Conservation (phyloP, 2,113 vertebrate genomes). For the Hypocryptadius cinnamomeus region DNA sequence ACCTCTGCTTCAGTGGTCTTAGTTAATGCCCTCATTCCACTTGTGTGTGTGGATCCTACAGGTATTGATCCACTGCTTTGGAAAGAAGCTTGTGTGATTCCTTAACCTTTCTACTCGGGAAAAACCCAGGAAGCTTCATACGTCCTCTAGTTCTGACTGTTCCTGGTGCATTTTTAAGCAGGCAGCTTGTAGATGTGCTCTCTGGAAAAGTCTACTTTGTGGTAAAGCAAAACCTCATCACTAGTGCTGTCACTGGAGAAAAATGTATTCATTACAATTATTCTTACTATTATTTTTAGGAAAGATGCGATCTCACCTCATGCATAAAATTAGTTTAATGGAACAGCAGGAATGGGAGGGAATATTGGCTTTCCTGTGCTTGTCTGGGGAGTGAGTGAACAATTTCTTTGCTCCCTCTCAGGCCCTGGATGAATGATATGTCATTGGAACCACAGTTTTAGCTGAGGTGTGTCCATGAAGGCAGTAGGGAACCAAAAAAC, state of each 20-base stretch:
- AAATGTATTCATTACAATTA: conserved; percentile 35
- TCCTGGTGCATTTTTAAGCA: background rate
- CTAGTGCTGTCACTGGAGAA: conserved; percentile 22
- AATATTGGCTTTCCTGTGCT: conserved; percentile 7
- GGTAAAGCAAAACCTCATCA: conserved; percentile 4
- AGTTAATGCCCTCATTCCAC: background rate
- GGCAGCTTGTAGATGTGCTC: background rate
- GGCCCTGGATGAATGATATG: background rate
- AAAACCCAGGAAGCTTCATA: background rate
- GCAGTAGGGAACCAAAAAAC: background rate
- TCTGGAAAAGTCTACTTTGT: background rate
- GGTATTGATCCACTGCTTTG: rapidly evolving
- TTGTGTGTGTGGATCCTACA: background rate
- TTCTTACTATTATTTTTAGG: conserved; percentile 14
- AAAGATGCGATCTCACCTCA: conserved; percentile 39
- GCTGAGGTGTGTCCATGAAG: background rate
- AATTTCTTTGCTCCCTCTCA: conserved; percentile 5
- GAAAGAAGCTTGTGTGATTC: background rate
- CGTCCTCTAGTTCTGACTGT: background rate
- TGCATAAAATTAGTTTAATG: conserved; percentile 62
- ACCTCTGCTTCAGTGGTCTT: background rate
- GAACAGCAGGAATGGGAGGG: conserved; percentile 9
- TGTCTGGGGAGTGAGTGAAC: background rate
- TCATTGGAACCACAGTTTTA: background rate
- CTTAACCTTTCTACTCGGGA: background rate